Conservation (phyloP, 2,113 vertebrate genomes). For the Pogonocichla stellata region DNA sequence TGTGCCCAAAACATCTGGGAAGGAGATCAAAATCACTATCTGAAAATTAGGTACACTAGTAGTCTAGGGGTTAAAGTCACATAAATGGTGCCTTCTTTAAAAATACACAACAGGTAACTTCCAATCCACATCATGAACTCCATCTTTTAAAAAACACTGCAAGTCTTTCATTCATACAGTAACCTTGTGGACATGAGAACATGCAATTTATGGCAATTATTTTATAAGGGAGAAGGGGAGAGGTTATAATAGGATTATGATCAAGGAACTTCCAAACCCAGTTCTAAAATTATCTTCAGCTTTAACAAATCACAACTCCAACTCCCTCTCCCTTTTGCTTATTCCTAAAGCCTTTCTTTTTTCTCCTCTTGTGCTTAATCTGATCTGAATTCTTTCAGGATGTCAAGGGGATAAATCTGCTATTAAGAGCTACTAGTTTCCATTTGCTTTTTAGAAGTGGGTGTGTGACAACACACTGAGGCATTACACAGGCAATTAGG, state of each 20-base stretch:
- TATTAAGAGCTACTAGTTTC: background rate
- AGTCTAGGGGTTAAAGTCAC: background rate
- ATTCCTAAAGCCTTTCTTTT: background rate
- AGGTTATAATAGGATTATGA: background rate
- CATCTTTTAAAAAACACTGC: background rate
- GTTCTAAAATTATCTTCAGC: background rate
- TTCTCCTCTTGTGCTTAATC: background rate
- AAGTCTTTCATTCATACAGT: background rate
- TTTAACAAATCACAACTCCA: background rate
- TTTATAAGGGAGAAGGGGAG: background rate
- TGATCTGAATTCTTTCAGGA: background rate
- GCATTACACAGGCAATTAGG: background rate
- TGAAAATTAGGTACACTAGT: background rate
- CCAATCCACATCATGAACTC: background rate
- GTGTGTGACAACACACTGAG: background rate
- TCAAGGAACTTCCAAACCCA: background rate
- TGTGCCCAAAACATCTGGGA: background rate
- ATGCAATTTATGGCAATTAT: background rate
- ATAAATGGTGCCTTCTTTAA: background rate
- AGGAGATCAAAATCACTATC: background rate
- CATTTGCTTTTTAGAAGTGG: background rate
- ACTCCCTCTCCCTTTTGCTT: background rate
- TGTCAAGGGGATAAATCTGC: slow-evolving; percentile 6
- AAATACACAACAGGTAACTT: background rate
- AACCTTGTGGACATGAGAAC: background rate